Conservation (phyloP, 2,888 invertebrate species). For the Plebejus argus region DNA sequence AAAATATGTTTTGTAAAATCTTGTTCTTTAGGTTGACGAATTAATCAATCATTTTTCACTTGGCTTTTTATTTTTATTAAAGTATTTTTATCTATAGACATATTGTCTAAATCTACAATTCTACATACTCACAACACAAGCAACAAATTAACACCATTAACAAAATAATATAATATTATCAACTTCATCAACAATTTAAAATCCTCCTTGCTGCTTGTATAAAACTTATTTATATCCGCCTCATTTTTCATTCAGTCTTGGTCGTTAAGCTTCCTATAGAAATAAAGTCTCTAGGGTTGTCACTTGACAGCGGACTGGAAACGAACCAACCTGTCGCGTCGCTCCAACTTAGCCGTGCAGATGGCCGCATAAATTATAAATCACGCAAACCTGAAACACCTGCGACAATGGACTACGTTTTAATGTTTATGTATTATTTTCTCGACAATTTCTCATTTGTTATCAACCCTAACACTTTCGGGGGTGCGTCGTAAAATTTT, state of each 20-base stretch:
- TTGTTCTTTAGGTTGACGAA: too few species aligned
- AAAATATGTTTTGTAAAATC: too few species aligned
- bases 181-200: background rate
- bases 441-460: slow-evolving; percentile 17
- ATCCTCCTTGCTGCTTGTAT: background rate
- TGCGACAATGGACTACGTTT: slow-evolving; percentile 54
- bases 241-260: slow-evolving; percentile 21
- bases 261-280: slow-evolving; percentile 19
- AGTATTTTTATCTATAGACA: too few species aligned
- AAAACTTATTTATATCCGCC: slow-evolving; percentile 9
- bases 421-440: slow-evolving; percentile 27
- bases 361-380: slow-evolving; percentile 65
- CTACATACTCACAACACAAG: too few species aligned
- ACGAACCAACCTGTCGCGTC: slow-evolving; percentile 28
- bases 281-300: slow-evolving; percentile 24
- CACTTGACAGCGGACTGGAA: slow-evolving; percentile 23
- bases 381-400: slow-evolving; percentile 60
- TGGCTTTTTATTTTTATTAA: too few species aligned
- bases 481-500: background rate
- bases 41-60: too few species aligned
- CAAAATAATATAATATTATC: background rate
- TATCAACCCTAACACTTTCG: slow-evolving; percentile 18
- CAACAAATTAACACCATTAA: background rate
- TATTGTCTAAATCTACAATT: too few species aligned
- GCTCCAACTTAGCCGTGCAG: slow-evolving; percentile 44